Base-by-base conservation (phyloP, 2,797 vertebrate species). In the Poecilia gillii region DNA sequence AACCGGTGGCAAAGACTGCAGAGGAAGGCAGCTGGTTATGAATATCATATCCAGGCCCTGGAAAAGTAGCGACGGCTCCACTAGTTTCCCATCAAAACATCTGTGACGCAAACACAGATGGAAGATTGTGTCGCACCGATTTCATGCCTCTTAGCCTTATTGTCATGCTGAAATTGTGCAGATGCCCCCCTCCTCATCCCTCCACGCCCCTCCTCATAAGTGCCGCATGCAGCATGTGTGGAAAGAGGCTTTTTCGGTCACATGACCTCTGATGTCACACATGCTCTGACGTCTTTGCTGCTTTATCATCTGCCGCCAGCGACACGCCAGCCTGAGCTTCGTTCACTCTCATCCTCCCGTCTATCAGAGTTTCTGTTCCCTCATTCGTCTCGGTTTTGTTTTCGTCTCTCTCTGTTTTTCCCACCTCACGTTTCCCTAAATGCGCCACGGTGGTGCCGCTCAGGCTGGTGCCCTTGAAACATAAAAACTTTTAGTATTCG, bases 301-400 rank as follows among this genome's bases (percentile, higher is more conserved):
- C 72, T 28, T 46, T 85, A 47, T 79, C n/a, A 2, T 77, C 78
- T 76, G 53, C 55, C 39, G 11, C 66, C 57, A 46, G 39, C 74
- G 73, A 75, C 75, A 51, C 71, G 77, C 74, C 64, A 43, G 72
- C 62, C 57, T 3, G 57, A 43, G 71, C 51, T 14, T 49, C 77
- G 59, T 84, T 77, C 79, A 36, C 79, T 71, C n/a, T 71, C n/a
- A 20, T 84, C n/a, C 39, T 28, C 45, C 62, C 51, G 51, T 64
- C 79, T 45, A 14, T 36, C 49, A 41, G 1, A 66, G 66, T 73
- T 28, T 7, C 81, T 62, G 70, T 46, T 2, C 39, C 83, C 84
- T 86, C 86, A 88, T 82, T 92, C 85, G 77, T 87, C 81, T 79
- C 78, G 72, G 81, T 77, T 39, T 55, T 74, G 49, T 86, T 70